A percentile compares a stretch with the other conserved stretches of the same genome.
phyloP scores from a whole-genome alignment of 2,797 vertebrate genomes.

The Pseudochromis fuscus region DNA sequence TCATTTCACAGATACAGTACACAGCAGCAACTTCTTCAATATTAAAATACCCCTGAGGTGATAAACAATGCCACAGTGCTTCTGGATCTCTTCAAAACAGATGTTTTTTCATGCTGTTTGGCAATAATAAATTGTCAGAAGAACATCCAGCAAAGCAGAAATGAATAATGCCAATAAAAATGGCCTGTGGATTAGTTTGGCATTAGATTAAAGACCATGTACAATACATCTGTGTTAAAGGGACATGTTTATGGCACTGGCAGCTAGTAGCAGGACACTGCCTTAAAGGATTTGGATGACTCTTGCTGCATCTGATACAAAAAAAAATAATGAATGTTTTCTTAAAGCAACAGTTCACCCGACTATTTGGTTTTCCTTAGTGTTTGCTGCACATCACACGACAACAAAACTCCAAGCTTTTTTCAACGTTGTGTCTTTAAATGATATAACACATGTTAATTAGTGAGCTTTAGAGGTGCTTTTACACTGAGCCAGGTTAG shows the following conservation, averaged over 20 bases:
- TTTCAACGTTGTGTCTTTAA: not conserved
- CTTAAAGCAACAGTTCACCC: not conserved
- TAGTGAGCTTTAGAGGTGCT: not conserved
- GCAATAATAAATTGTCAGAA: slow-evolving; percentile 55
- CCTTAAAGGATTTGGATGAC: slow-evolving; percentile 21
- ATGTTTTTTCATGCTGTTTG: slow-evolving; percentile 55
- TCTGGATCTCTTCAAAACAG: slow-evolving; percentile 44
- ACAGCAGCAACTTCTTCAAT: slow-evolving; percentile 22
- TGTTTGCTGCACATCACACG: too few species aligned
- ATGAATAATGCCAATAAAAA: slow-evolving; percentile 49
- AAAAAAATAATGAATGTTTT: not conserved
- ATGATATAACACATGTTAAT: not conserved
- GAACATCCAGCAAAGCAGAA: slow-evolving; percentile 47
- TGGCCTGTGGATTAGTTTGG: slow-evolving; percentile 52
- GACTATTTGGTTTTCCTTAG: too few species aligned
- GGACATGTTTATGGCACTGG: slow-evolving; percentile 33
- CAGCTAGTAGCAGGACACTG: slow-evolving; percentile 27
- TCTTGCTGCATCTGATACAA: slow-evolving; percentile 4
- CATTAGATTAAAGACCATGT: slow-evolving; percentile 42
- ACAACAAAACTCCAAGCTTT: too few species aligned
- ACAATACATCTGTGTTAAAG: slow-evolving; percentile 36
- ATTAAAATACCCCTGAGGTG: slow-evolving; percentile 31
- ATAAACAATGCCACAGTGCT: slow-evolving; percentile 43
- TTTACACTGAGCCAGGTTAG: not conserved
- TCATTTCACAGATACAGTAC: slow-evolving; percentile 43